Evolutionary conservation across 2,113 vertebrate genomes (phyloP), one percentile per base, ranked within the genome.

Genomic region (Erythrocercus mccallii): DNA sequence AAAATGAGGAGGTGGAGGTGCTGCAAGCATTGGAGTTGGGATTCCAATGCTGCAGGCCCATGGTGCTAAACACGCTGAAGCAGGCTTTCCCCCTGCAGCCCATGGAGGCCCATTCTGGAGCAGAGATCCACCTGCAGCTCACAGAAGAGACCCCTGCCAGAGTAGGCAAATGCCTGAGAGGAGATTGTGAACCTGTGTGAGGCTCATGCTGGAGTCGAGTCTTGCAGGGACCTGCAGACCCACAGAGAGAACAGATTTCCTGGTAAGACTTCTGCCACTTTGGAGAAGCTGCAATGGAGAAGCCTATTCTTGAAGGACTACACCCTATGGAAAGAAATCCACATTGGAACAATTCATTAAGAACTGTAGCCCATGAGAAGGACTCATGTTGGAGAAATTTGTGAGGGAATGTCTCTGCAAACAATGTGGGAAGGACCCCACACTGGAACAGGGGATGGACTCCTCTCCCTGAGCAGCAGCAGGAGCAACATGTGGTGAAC

Each of bases 41-140:
- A 54, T 40, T 79, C n/a, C 40, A n/a, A n/a, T n/a, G 16, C 65
- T 30, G n/a, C 47, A n/a, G 48, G 48, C 6, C 19, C 0, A 0
- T 70, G 28, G 12, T 30, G 24, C 16, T 9, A 37, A 24, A 20
- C 40, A 54, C 0, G 0, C 30, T 54, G 40, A 40, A 28, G 20
- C 13, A 79, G 44, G 28, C 10, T 40, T 38, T 33, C 4, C 38
- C 23, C 20, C 24, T 62, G 28, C 20, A 47, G 47, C n/a, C n/a
- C 16, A 25, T 16, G 27, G 15, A 24, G 33, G 19, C 31, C 10
- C 15, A 11, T 11, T 53, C 23, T 38, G 28, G 28, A 54, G 45
- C 33, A 60, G 12, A 60, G 38, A 77, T 33, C 18, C 54, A 53
- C 18, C 18, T 53, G 12, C 11, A 68, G n/a, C 23, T 31, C 54